Evolutionary conservation across 2,888 invertebrate species (phyloP).

Genomic region (Drosophila sordidula): DNA sequence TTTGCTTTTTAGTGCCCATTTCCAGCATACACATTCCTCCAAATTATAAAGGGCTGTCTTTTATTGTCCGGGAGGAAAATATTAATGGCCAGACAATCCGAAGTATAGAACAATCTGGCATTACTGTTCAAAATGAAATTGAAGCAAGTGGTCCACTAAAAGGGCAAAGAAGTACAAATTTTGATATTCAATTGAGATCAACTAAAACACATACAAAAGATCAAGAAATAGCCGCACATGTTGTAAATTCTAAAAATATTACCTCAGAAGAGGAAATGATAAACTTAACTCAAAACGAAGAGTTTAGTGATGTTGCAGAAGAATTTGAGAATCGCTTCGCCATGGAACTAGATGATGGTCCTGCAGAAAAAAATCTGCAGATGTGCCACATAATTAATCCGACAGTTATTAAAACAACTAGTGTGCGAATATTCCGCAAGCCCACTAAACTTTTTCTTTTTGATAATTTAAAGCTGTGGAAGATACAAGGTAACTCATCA

Average conservation of each 20-base stretch:
- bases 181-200: neutral
- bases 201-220: neutral
- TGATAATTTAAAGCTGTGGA: constrained; percentile 36
- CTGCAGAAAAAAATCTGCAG: no score
- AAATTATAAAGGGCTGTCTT: no score
- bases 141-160: neutral
- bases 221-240: neutral
- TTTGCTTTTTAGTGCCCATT: neutral
- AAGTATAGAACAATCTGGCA: neutral
- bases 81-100: neutral
- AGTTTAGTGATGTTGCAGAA: no score
- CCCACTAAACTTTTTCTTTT: constrained; percentile 33
- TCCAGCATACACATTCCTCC: neutral
- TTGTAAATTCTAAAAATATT: no score
- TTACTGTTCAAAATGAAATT: neutral
- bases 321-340: no score
- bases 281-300: no score
- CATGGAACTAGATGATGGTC: no score
- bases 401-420: constrained; percentile 12
- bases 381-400: constrained; percentile 5
- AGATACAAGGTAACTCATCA: constrained; percentile 26
- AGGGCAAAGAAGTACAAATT: neutral
- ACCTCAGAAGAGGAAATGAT: no score
- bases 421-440: constrained; percentile 37
- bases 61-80: neutral